Percentiles rank a stretch among this genome's conserved stretches.
phyloP scores from a whole-genome alignment of 1,140 invertebrate species.

The Tribolium madens region DNA sequence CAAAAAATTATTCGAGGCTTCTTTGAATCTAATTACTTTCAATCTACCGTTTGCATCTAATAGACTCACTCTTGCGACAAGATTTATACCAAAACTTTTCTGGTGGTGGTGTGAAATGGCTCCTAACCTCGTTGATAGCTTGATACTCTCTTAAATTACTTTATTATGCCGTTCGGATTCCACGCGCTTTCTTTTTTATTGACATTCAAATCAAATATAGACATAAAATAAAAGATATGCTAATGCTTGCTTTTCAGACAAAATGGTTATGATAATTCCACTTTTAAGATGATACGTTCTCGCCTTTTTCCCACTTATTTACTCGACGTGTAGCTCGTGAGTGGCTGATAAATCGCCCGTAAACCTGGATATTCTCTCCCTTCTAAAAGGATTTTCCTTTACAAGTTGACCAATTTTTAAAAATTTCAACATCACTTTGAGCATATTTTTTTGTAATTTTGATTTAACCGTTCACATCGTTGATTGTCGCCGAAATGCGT shows the following conservation, averaged over 20 bases:
- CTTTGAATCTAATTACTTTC: neutral
- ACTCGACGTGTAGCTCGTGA: neutral
- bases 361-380: neutral
- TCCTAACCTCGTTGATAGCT: constrained; percentile 44
- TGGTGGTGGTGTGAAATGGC: constrained; percentile 39
- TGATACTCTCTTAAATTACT: constrained; percentile 52
- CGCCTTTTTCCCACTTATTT: neutral
- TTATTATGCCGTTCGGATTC: constrained; percentile 48
- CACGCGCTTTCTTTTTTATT: constrained; percentile 31
- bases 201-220: constrained; percentile 31
- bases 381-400: neutral
- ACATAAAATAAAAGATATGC: constrained; percentile 28
- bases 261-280: neutral
- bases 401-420: no score
- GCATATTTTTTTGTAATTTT: no score
- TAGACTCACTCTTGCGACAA: neutral
- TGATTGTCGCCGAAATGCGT: neutral
- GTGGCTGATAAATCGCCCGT: neutral
- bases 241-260: constrained; percentile 17
- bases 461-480: no score
- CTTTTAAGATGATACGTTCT: neutral
- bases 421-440: no score
- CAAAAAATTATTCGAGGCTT: constrained; percentile 14
- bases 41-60: neutral
- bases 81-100: constrained; percentile 39